A percentile compares a stretch with the other conserved stretches of the same genome.
Evolutionary conservation across 2,888 invertebrate species (phyloP).

Genomic region (Ecliptopera silaceata): DNA sequence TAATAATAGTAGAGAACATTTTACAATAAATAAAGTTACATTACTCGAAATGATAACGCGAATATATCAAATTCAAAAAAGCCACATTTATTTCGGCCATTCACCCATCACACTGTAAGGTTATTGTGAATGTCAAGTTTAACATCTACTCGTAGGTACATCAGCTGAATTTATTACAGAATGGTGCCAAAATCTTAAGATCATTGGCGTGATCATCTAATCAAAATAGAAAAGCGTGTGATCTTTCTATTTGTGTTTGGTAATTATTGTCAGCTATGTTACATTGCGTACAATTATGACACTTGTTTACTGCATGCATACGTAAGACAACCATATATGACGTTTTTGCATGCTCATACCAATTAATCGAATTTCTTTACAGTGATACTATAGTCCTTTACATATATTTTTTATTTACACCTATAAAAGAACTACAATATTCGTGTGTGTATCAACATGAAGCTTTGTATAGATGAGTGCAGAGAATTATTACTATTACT

Average conservation of each 20-base stretch:
- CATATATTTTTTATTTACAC: neutral
- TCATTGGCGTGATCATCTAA: constrained; percentile 12
- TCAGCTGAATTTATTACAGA: constrained; percentile 9
- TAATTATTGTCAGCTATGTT: neutral
- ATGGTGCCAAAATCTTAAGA: constrained; percentile 7
- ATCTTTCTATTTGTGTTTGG: constrained; percentile 3
- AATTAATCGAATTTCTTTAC: neutral
- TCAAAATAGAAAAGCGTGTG: constrained; percentile 13
- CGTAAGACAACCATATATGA: neutral
- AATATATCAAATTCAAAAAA: neutral
- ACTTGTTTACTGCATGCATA: neutral
- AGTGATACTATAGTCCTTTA: neutral
- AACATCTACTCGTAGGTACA: constrained; percentile 5
- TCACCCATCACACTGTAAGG: constrained; percentile 18
- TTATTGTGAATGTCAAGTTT: constrained; percentile 19
- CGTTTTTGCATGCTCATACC: neutral
- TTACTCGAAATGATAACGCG: neutral
- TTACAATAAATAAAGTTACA: neutral
- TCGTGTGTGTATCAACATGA: too few relatives aligned
- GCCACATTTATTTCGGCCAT: constrained; percentile 10
- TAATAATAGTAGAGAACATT: neutral
- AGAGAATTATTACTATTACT: neutral
- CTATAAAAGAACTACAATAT: neutral
- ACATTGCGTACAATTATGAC: neutral
- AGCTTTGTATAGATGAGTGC: neutral